phyloP scores from a whole-genome alignment of 1,140 invertebrate species.

The Caenorhabditis briggsae region DNA sequence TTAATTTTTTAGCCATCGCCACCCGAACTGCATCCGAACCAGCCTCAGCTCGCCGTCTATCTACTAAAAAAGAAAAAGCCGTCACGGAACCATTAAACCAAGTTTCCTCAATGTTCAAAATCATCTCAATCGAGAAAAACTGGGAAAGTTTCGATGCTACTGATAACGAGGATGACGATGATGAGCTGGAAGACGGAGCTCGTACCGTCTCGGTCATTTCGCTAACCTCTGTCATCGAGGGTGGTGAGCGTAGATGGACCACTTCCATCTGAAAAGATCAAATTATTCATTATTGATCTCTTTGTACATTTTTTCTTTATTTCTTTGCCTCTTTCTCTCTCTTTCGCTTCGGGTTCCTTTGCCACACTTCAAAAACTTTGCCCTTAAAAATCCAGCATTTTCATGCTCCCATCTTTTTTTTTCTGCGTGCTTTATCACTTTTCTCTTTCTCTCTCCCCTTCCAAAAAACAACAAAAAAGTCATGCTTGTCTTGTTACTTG shows the following conservation, averaged over 20 bases:
- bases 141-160: constrained; percentile 62
- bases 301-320: neutral
- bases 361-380: no score
- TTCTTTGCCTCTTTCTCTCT: neutral
- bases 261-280: constrained; percentile 1
- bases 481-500: neutral
- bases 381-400: neutral
- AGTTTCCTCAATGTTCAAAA: constrained; percentile 60
- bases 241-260: constrained; percentile 49
- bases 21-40: constrained; percentile 61
- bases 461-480: neutral
- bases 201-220: constrained; percentile 38
- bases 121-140: constrained; percentile 64
- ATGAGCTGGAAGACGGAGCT: constrained; percentile 36
- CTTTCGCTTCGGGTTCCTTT: constrained; percentile 43
- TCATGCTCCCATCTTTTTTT: neutral
- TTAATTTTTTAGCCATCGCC: constrained; percentile 2
- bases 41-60: constrained; percentile 59
- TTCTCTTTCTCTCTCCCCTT: neutral
- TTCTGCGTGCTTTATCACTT: neutral
- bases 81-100: constrained; percentile 59
- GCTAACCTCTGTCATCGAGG: constrained; percentile 35
- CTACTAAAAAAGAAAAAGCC: constrained; percentile 57
- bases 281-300: neutral
- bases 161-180: constrained; percentile 60